Percentiles rank a stretch among this genome's conserved stretches.
Conservation (phyloP, 2,888 invertebrate genomes). For the Stegophylla sp. region DNA sequence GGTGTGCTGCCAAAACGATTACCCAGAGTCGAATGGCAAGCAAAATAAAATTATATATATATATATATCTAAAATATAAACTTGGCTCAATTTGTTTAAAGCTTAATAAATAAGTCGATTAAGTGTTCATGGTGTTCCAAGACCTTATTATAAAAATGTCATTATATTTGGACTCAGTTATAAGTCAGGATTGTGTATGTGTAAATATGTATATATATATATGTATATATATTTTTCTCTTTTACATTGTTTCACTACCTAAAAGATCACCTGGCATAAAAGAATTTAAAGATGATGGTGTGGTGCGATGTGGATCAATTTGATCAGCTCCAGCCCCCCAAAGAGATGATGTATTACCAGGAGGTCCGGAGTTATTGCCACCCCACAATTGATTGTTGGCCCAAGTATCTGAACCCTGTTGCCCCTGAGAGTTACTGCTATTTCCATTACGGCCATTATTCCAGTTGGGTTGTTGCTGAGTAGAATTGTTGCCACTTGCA, state of each 20-base stretch:
- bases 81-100: conserved; percentile 57
- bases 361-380: conserved; percentile 65
- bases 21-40: conserved; percentile 59
- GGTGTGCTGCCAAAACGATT: conserved; percentile 59
- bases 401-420: conserved; percentile 66
- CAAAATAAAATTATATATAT: conserved; percentile 54
- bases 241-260: conserved; percentile 85
- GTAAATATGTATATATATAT: conserved; percentile 34
- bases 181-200: conserved; percentile 37
- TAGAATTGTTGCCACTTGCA: conserved; percentile 35
- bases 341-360: conserved; percentile 65
- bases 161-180: conserved; percentile 55
- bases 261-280: conserved; percentile 87
- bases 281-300: conserved; percentile 84
- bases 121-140: conserved; percentile 59
- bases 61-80: conserved; percentile 51
- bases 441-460: conserved; percentile 60
- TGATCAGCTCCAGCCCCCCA: conserved; percentile 70
- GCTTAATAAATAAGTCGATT: conserved; percentile 59
- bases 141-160: conserved; percentile 57
- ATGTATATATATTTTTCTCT: conserved; percentile 3
- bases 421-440: conserved; percentile 63
- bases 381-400: conserved; percentile 69
- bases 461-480: conserved; percentile 50
- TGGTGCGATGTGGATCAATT: conserved; percentile 79